Evolutionary conservation across 2,113 vertebrate genomes (phyloP), one percentile per base, ranked within the genome.

Genomic region (Peromyscus californicus): DNA sequence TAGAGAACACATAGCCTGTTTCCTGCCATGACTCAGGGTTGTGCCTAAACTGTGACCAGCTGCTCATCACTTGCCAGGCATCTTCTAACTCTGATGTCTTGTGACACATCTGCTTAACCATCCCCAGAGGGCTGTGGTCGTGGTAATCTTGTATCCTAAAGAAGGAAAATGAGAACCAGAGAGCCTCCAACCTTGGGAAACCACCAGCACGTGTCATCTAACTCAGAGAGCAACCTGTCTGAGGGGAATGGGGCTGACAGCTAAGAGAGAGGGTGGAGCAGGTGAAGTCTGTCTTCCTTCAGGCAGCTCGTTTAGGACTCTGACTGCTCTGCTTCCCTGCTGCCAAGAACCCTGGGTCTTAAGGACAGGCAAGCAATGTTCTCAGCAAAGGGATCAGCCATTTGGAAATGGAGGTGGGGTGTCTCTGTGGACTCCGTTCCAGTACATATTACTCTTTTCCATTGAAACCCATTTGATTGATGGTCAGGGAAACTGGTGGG

Each of bases 141-240:
- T 19, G 1, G 10, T 1, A 39, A 4, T 21, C 65, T 24, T 57
- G 3, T 24, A 19, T 59, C 12, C 17, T 33, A 39, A 42, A 21
- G 63, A 70, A 29, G 42, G 39, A 51, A 7, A 54, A 7, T 1
- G 63, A 92, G 70, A 65, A 80, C 22, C 48, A 33, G 42, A 26
- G 57, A 36, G 72, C 54, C 57, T 7, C 19, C 16, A 48, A 24
- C 13, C 72, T 67, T 12, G 13, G n/a, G 5, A 0, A 16, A 36
- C n/a, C 16, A 19, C 1, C 2, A 36, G 57, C 6, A 1, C 13
- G 0, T 54, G 1, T 9, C 45, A 10, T 6, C 59, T 59, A 65
- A 39, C 36, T 22, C 48, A 29, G 22, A 26, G 63, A 33, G 15
- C 21, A 12, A 3, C 21, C 17, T 26, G 2, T 80, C 21, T 74